These are phyloP conservation scores for Sorex maritimensis DNA, from an alignment of 2,797 vertebrate species.

Conservation along the genomic window DNA sequence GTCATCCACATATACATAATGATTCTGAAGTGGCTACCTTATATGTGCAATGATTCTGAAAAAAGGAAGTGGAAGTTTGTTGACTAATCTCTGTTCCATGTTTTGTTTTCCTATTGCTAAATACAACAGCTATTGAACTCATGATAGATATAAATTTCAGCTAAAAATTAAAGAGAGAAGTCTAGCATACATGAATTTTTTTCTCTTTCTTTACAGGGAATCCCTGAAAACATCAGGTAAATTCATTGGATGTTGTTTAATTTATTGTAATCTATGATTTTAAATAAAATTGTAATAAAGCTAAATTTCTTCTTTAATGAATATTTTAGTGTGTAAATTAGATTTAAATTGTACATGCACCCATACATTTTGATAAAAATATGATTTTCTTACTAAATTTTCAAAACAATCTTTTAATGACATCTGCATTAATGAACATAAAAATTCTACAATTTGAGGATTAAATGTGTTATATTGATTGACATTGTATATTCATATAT, in stretches of 20 bases:
- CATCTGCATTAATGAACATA: slow-evolving; percentile 15
- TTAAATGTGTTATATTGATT: background rate
- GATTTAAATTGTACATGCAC: background rate
- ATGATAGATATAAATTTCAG: too few species aligned
- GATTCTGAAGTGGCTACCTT: slow-evolving; percentile 21
- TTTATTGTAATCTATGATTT: too few species aligned
- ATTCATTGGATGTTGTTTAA: too few species aligned
- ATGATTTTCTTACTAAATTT: slow-evolving; percentile 44
- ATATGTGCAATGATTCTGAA: background rate
- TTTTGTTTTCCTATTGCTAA: background rate
- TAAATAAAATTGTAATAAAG: too few species aligned
- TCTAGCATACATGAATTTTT: too few species aligned
- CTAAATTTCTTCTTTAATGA: slow-evolving; percentile 36
- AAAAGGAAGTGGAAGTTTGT: background rate
- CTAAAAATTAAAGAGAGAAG: too few species aligned
- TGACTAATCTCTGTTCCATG: background rate
- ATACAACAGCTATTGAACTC: background rate
- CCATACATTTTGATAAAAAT: slow-evolving; percentile 9
- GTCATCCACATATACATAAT: background rate
- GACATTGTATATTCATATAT: background rate
- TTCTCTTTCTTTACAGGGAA: too few species aligned
- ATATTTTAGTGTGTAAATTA: slow-evolving; percentile 17
- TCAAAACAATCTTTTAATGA: slow-evolving; percentile 10
- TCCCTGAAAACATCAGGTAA: too few species aligned
- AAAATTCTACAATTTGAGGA: background rate